Evolutionary conservation across 2,888 invertebrate species (phyloP).

Genomic region (Drosophila stalkeri): DNA sequence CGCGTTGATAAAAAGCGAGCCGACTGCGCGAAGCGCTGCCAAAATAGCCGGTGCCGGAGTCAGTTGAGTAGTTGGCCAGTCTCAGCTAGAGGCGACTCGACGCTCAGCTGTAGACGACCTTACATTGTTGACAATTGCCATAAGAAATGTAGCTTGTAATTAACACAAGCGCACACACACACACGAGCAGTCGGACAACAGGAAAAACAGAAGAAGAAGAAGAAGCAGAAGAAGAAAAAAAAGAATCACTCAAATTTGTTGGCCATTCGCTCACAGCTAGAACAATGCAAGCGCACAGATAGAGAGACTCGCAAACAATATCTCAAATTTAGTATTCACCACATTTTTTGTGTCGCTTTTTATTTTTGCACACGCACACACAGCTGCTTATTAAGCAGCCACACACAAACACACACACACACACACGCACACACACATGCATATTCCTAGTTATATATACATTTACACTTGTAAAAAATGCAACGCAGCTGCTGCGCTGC

Average conservation of each 20-base stretch:
- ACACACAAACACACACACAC: slow-evolving; percentile 27
- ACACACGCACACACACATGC: slow-evolving; percentile 30
- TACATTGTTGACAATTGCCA: slow-evolving; percentile 73
- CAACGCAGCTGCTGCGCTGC: slow-evolving; percentile 71
- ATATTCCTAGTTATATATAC: slow-evolving; percentile 20
- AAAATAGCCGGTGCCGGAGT: slow-evolving; percentile 70
- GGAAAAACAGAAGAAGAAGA: slow-evolving; percentile 31
- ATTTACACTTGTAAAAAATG: slow-evolving; percentile 50
- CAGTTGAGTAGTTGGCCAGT: slow-evolving; percentile 50
- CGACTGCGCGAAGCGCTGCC: slow-evolving; percentile 74
- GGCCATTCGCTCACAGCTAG: slow-evolving; percentile 58
- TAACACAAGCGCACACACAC: slow-evolving; percentile 36
- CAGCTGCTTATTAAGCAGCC: slow-evolving; percentile 54
- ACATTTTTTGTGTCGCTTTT: slow-evolving; percentile 71
- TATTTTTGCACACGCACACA: slow-evolving; percentile 69
- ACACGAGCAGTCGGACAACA: slow-evolving; percentile 1
- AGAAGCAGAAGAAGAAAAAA: slow-evolving; percentile 11
- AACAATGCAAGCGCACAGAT: slow-evolving; percentile 58
- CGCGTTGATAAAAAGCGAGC: slow-evolving; percentile 76
- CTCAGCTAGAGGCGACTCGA: slow-evolving; percentile 15
- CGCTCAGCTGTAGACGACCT: slow-evolving; percentile 40
- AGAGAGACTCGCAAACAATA: slow-evolving; percentile 34
- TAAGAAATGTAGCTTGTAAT: slow-evolving; percentile 68
- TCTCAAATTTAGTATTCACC: slow-evolving; percentile 73
- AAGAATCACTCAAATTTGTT: slow-evolving; percentile 66